Evolutionary conservation across 2,888 invertebrate genomes (phyloP), one percentile per base, ranked within the genome.

Genomic region (Patella depressa): DNA sequence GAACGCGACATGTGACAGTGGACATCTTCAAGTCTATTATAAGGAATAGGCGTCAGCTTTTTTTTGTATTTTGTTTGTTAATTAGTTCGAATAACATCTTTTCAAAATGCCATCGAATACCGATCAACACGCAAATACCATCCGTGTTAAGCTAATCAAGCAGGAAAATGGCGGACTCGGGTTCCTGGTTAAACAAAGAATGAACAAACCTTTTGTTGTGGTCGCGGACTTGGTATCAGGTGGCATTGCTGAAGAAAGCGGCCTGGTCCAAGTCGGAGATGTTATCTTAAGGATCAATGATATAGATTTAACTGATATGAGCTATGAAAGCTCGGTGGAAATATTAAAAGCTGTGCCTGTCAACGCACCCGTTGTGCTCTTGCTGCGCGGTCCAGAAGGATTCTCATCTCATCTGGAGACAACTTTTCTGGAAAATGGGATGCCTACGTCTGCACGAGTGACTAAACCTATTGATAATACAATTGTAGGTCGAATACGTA

Each of bases 181-280:
- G 0, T 89, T 90, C 76, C 84, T 88, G 54, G 87, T 90, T 15
- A 85, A 86, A n/a, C 86, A 88, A 72, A 78, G 89, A 65, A 83
- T 86, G 7, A 81, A 85, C 53, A 85, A 87, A 24, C 87, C 87
- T 0, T 84, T 85, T 73, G 87, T 90, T 3, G 79, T 87, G 17
- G 87, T 90, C 17, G 86, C 88, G 2, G 90, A 89, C 54, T 81
- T 90, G 7, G 85, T 88, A 15, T 78, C 83, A 7, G 88, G 87
- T n/a, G 89, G 90, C 7, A 88, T 89, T 53, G 91, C 90, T 0
- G 87, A 88, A 65, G 88, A 89, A 73, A 88, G 88, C 73, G 89
- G 90, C 2, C 81, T 90, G 45, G 85, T 91, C 0, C 85, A 88
- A 78, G 86, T 89, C 9, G 91, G 90, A 29, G 91, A 90, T 82